Percentiles rank a stretch among this genome's conserved stretches.
These are phyloP conservation scores for Pantala flavescens DNA, from an alignment of 1,140 invertebrate genomes.

Conservation along the genomic window DNA sequence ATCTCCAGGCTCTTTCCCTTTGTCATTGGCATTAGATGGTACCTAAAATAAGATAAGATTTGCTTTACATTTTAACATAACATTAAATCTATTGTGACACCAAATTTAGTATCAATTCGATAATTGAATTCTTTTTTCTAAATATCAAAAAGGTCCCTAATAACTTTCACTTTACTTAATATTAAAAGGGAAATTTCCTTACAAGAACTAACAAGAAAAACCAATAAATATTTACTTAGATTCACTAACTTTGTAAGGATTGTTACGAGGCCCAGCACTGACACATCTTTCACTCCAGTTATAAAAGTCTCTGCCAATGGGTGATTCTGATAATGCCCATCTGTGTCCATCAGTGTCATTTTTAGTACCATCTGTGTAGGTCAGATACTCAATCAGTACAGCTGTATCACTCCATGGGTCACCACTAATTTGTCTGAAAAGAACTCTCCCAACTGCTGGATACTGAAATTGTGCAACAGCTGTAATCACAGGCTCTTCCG, in stretches of 20 bases:
- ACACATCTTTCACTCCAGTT: conserved; percentile 78
- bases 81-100: no score
- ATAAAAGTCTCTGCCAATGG: conserved; percentile 74
- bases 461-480: conserved; percentile 49
- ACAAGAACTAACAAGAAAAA: no score
- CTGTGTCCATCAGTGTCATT: conserved; percentile 67
- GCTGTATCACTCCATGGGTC: conserved; percentile 73
- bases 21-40: neutral
- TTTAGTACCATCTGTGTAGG: conserved; percentile 75
- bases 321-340: conserved; percentile 50
- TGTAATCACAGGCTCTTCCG: conserved; percentile 27
- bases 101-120: no score
- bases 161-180: no score
- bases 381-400: conserved; percentile 51
- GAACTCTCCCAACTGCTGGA: conserved; percentile 75
- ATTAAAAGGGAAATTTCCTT: no score
- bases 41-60: neutral
- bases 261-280: conserved; percentile 65
- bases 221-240: no score
- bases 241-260: conserved; percentile 62
- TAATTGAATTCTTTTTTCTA: no score
- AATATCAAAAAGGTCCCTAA: no score
- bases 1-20: conserved; percentile 19
- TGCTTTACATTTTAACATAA: no score
- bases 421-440: conserved; percentile 71